phyloP scores from a whole-genome alignment of 2,888 invertebrate genomes.

The Agrochola litura region DNA sequence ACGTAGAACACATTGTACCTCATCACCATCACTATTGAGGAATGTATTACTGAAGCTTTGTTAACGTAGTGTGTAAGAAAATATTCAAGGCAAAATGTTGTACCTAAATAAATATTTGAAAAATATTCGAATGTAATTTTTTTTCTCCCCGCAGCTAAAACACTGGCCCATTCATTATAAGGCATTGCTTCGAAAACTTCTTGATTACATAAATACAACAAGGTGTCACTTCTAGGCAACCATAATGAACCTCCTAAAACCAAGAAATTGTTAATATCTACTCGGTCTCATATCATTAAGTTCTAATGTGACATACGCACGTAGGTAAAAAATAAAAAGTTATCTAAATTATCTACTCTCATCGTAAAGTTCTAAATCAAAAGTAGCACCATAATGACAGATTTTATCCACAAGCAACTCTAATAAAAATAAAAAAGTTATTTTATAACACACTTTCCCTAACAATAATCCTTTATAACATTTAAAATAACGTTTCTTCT shows the following conservation, averaged over 20 bases:
- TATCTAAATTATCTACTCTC: no score
- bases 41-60: not conserved
- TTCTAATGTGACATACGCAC: no score
- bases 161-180: not conserved
- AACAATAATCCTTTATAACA: no score
- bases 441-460: no score
- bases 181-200: not conserved
- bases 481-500: no score
- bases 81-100: slow-evolving; percentile 1
- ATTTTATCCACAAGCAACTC: no score
- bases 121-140: not conserved
- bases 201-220: not conserved
- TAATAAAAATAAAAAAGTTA: no score
- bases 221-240: not conserved
- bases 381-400: no score
- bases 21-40: slow-evolving; percentile 61
- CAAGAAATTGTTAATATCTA: not conserved
- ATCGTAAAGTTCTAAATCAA: no score
- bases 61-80: slow-evolving; percentile 36
- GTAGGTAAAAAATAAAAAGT: no score
- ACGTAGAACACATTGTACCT: slow-evolving; percentile 76
- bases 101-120: slow-evolving; percentile 26
- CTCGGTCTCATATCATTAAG: not conserved
- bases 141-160: no score
- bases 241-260: not conserved